A percentile compares a stretch with the other conserved stretches of the same genome.
Evolutionary conservation across 2,113 vertebrate genomes (phyloP).

Genomic region (Corythornis vintsioides): DNA sequence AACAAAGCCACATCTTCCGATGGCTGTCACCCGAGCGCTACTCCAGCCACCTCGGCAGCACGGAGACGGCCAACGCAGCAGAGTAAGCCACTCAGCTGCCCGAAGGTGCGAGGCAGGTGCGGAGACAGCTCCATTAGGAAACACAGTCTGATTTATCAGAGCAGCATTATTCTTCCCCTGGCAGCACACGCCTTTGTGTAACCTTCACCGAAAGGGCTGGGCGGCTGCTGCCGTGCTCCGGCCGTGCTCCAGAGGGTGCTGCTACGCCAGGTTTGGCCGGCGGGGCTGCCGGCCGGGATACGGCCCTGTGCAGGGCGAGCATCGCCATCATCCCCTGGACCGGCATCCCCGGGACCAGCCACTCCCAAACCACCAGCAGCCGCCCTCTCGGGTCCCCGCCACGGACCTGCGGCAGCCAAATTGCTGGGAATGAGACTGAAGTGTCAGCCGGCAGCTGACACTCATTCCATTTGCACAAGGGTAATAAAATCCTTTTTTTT

Average conservation of each 20-base stretch:
- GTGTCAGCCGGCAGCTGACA: neutral
- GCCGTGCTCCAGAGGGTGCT: conserved; percentile 24
- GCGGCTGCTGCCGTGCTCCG: neutral
- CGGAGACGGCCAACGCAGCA: neutral
- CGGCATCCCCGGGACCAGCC: neutral
- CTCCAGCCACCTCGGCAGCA: neutral
- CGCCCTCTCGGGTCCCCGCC: too few species aligned
- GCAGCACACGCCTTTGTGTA: neutral
- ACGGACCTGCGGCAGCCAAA: fast-evolving
- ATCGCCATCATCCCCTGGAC: too few species aligned
- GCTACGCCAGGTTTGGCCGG: neutral
- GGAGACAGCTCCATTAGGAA: neutral
- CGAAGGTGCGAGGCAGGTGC: neutral
- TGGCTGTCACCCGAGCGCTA: neutral
- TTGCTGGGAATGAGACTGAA: too few species aligned
- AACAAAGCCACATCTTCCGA: neutral
- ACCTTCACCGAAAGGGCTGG: neutral
- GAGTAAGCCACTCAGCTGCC: fast-evolving
- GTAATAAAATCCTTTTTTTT: fast-evolving
- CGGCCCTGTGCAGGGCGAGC: neutral
- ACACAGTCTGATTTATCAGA: neutral
- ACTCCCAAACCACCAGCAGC: neutral
- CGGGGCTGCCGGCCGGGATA: neutral
- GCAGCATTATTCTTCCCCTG: neutral
- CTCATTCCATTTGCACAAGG: fast-evolving